Percentiles rank a stretch among this genome's conserved stretches.
phyloP scores from a whole-genome alignment of 2,113 vertebrate genomes.

The Sinocyclocheilus anophthalmus region DNA sequence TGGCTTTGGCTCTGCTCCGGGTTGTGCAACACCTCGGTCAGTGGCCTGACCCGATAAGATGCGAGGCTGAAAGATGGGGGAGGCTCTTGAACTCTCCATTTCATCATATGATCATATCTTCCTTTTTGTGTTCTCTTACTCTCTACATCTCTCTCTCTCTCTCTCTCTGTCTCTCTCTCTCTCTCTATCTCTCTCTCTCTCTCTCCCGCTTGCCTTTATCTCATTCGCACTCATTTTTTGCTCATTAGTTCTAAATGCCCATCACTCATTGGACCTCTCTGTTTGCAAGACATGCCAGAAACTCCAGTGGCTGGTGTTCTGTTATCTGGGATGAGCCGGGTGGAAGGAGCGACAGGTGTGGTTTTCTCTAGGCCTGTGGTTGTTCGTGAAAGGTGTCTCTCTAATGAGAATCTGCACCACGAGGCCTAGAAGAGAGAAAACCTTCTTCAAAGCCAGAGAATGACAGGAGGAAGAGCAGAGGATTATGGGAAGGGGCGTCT shows the following conservation, averaged over 20 bases:
- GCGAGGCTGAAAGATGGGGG: constrained; percentile 52
- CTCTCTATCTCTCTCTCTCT: constrained; percentile 4
- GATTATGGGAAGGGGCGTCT: constrained; percentile 51
- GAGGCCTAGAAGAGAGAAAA: constrained; percentile 52
- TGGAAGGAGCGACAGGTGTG: constrained; percentile 58
- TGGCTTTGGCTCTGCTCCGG: constrained; percentile 48
- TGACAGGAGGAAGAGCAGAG: constrained; percentile 57
- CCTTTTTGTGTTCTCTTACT: neutral
- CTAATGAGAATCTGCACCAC: constrained; percentile 68
- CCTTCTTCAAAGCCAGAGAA: constrained; percentile 64
- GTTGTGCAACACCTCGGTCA: constrained; percentile 59
- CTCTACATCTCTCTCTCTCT: neutral
- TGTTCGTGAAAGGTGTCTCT: constrained; percentile 60
- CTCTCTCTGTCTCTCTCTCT: too few species aligned
- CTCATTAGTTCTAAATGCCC: constrained; percentile 65
- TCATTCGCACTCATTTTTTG: constrained; percentile 61
- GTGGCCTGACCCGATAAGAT: constrained; percentile 63
- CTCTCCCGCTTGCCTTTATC: constrained; percentile 43
- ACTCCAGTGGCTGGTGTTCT: constrained; percentile 56
- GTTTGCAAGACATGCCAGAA: constrained; percentile 67
- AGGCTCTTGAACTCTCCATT: constrained; percentile 52
- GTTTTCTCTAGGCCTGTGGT: constrained; percentile 59
- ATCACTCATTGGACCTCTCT: constrained; percentile 57
- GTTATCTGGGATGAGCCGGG: constrained; percentile 55
- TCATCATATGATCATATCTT: neutral